Conservation (phyloP, 2,888 invertebrate species). For the Rhimphoctona megacephalus region DNA sequence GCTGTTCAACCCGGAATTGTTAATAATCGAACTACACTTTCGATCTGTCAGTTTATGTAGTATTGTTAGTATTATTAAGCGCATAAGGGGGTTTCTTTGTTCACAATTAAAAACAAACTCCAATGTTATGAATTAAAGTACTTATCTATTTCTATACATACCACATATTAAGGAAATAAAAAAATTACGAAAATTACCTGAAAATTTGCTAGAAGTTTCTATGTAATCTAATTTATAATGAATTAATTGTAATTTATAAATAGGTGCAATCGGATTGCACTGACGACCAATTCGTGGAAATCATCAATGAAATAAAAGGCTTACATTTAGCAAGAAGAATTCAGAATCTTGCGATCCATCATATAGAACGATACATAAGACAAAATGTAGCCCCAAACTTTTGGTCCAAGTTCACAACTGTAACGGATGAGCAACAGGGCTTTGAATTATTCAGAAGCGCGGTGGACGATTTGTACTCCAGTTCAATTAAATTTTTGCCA, state of each 20-base stretch:
- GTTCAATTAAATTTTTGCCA: conserved; percentile 86
- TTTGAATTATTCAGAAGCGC: conserved; percentile 89
- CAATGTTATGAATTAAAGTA: neutral
- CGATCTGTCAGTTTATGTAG: neutral
- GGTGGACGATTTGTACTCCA: conserved; percentile 88
- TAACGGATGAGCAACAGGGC: conserved; percentile 86
- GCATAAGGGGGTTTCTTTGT: neutral
- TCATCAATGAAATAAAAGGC: conserved; percentile 79
- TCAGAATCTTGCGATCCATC: conserved; percentile 84
- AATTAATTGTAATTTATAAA: conserved; percentile 1
- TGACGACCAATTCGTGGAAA: conserved; percentile 82
- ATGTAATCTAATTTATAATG: neutral
- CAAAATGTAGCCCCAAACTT: conserved; percentile 88
- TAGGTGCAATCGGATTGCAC: conserved; percentile 76
- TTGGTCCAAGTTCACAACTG: conserved; percentile 88
- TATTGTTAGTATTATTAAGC: neutral
- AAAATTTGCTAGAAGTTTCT: neutral
- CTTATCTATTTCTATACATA: neutral
- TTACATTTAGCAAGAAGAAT: conserved; percentile 80
- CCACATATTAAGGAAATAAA: neutral
- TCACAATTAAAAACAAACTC: neutral
- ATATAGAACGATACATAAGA: conserved; percentile 88
- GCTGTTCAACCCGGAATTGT: neutral
- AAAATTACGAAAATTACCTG: neutral
- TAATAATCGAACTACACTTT: neutral